These are phyloP conservation scores for Pterocles orientalis DNA, from an alignment of 2,113 vertebrate species.

Conservation along the genomic window DNA sequence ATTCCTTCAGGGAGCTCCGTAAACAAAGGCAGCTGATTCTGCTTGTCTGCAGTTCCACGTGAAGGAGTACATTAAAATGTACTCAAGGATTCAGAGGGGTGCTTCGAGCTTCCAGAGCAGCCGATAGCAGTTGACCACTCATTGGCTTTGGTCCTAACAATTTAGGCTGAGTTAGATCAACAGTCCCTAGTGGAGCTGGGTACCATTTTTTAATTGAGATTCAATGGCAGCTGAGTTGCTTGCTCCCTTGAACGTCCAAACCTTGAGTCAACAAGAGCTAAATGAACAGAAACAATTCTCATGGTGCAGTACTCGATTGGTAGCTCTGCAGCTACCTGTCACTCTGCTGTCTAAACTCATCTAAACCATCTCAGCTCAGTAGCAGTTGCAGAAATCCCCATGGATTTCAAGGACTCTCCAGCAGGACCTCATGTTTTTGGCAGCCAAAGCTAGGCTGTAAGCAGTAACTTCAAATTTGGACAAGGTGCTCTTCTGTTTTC, in stretches of 20 bases:
- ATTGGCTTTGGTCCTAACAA: neutral
- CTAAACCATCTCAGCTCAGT: neutral
- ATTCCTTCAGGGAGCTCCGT: conserved; percentile 6
- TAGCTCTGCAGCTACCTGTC: neutral
- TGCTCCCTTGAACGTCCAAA: neutral
- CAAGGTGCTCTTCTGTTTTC: neutral
- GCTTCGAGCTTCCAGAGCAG: neutral
- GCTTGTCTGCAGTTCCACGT: neutral
- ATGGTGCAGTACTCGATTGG: neutral
- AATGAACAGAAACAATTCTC: neutral
- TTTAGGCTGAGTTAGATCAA: neutral
- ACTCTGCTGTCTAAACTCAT: neutral
- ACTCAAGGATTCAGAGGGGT: neutral
- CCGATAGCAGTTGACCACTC: neutral
- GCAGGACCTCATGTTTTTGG: neutral
- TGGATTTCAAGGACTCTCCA: neutral
- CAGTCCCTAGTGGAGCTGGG: neutral
- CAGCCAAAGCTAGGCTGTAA: neutral
- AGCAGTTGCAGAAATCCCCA: neutral
- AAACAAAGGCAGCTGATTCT: neutral
- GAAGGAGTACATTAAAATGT: neutral
- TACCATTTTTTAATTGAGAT: neutral
- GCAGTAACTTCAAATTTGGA: neutral
- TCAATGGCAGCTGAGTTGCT: neutral
- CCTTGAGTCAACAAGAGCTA: neutral